Conservation (phyloP, 2,888 invertebrate genomes). For the Proisotoma minuta region DNA sequence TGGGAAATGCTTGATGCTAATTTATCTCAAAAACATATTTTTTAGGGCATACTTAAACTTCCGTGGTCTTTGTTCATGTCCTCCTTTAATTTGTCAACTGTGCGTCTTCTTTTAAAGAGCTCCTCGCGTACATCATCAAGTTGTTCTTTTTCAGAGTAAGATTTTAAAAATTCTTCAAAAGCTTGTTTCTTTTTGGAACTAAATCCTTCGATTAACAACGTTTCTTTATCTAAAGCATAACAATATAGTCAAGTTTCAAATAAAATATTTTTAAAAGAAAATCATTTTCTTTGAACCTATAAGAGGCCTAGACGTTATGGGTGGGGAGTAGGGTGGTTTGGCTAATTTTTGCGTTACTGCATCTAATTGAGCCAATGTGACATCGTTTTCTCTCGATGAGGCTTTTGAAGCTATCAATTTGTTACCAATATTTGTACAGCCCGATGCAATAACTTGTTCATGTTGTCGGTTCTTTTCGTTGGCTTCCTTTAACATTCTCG, state of each 20-base stretch:
- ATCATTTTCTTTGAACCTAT: not conserved
- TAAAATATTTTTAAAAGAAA: not conserved
- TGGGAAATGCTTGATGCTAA: not conserved
- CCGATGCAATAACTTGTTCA: not conserved
- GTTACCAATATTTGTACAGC: too few relatives aligned
- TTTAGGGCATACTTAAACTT: conserved; percentile 7
- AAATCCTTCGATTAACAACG: conserved; percentile 20
- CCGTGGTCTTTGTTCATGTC: conserved; percentile 20
- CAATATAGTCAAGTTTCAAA: too few relatives aligned
- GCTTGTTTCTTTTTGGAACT: conserved; percentile 32
- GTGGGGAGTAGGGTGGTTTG: not conserved
- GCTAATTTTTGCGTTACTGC: not conserved
- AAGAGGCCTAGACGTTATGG: not conserved
- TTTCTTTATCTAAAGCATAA: conserved; percentile 13
- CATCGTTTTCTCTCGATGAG: too few relatives aligned
- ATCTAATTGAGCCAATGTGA: not conserved
- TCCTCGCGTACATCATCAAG: conserved; percentile 21
- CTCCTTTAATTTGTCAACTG: conserved; percentile 29
- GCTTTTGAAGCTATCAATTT: too few relatives aligned
- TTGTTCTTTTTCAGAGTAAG: conserved; percentile 27
- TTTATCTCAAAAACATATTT: not conserved
- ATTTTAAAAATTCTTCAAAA: conserved; percentile 32
- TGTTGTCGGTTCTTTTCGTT: conserved; percentile 1
- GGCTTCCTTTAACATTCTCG: conserved; percentile 26
- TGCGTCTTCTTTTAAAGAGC: conserved; percentile 26